Evolutionary conservation across 2,797 vertebrate genomes (phyloP).

Genomic region (Rhinichthys osculus): DNA sequence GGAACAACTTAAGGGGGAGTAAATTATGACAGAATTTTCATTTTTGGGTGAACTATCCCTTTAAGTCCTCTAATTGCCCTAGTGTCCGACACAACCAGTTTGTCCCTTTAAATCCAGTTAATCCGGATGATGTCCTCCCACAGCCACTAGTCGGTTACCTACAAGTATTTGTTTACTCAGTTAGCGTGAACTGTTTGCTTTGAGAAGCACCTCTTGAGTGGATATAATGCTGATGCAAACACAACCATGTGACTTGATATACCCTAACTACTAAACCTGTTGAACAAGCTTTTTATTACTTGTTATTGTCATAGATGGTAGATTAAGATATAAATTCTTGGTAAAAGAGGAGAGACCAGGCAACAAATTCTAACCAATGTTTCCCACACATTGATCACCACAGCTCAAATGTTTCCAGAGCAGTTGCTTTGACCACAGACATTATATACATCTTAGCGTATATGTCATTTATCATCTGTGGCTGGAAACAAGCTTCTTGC

Average conservation of each 20-base stretch:
- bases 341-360: not conserved
- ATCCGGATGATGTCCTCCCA: not conserved
- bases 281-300: slow-evolving; percentile 4
- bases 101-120: slow-evolving; percentile 26
- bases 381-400: not conserved
- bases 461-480: not conserved
- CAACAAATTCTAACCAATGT: not conserved
- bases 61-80: slow-evolving; percentile 3
- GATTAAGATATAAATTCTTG: not conserved
- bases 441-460: not conserved
- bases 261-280: slow-evolving; percentile 5
- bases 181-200: not conserved
- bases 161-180: not conserved
- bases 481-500: not conserved
- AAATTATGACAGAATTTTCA: not conserved
- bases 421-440: not conserved
- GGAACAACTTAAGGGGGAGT: not conserved
- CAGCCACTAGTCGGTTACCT: not conserved
- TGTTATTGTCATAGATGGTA: slow-evolving; percentile 5
- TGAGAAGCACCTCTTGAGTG: slow-evolving; percentile 7
- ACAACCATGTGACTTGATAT: slow-evolving; percentile 4
- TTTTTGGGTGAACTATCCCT: not conserved
- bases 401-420: not conserved
- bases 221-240: not conserved
- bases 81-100: not conserved